phyloP scores from a whole-genome alignment of 2,797 vertebrate species.

The Halcyon chelicuti region DNA sequence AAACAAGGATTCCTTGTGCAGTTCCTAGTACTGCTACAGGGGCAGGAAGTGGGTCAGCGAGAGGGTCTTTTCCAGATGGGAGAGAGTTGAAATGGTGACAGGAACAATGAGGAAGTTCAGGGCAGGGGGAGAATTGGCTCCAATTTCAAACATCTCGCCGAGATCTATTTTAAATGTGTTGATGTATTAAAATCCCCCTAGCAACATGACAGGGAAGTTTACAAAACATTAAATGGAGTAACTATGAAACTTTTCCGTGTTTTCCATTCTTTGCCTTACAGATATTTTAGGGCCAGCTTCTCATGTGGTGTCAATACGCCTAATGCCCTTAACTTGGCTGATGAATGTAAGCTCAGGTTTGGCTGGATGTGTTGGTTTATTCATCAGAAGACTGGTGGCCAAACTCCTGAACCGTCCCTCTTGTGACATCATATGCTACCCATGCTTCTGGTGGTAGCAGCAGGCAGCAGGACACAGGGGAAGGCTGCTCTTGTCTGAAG shows the following conservation, averaged over 20 bases:
- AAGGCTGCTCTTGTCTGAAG: neutral
- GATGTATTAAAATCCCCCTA: slow-evolving; percentile 10
- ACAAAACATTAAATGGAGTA: slow-evolving; percentile 38
- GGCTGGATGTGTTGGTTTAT: neutral
- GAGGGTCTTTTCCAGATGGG: neutral
- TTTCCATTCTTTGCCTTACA: neutral
- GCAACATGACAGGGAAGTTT: slow-evolving; percentile 40
- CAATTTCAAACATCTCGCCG: neutral
- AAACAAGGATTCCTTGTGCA: slow-evolving; percentile 56
- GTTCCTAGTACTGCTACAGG: neutral
- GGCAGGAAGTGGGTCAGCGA: slow-evolving; percentile 44
- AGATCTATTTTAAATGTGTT: neutral
- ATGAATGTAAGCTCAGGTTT: neutral
- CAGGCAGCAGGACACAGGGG: neutral
- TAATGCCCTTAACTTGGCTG: neutral
- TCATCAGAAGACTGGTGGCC: neutral
- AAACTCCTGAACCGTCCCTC: neutral
- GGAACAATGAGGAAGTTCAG: slow-evolving; percentile 44
- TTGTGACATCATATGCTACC: neutral
- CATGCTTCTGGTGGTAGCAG: neutral
- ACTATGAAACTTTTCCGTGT: neutral
- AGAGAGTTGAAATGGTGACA: neutral
- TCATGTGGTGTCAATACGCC: neutral
- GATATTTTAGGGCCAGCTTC: neutral
- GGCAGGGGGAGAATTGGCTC: neutral